Evolutionary conservation across 2,888 invertebrate genomes (phyloP), one percentile per base, ranked within the genome.

Genomic region (Cryptophagus acutangulus): DNA sequence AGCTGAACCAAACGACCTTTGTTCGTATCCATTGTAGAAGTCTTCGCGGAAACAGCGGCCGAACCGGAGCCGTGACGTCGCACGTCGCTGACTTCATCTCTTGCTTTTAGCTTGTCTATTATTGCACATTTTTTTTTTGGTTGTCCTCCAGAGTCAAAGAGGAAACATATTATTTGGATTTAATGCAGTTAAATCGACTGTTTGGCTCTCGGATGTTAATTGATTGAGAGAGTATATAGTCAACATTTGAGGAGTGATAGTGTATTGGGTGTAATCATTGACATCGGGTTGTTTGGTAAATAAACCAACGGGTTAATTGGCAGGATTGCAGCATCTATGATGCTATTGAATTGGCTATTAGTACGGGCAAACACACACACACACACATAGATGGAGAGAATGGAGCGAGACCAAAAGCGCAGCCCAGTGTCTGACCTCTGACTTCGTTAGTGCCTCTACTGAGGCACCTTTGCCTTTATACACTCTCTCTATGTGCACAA

Each of bases 21-120:
- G 63, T 63, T 63, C 62, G 47, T 48, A 45, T 46, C 57, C 53
- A 63, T 63, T 65, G 62, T 63, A 51, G 58, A 56, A 55, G 56
- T 59, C 61, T 61, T 61, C 61, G 61, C 63, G 62, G 65, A 63
- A 63, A 61, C 61, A 54, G 56, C 56, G 58, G 55, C 55, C 61
- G 59, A 56, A 61, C 56, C 57, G 53, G 51, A 51, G 54, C 69
- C 70, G 70, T 71, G 71, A 73, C 72, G 73, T 71, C 71, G 68
- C 71, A 71, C 70, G 59, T 70, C 69, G 69, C 66, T 69, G 71
- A 70, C 67, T 72, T 69, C 69, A 67, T 68, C 70, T 68, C 28
- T 26, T 26, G 10, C 12, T 12, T 26, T 26, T n/a, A n/a, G n/a
- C 26, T n/a, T 4, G n/a, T 26, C 26, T 26, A 26, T 26, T 26